Evolutionary conservation across 2,888 invertebrate genomes (phyloP), one percentile per base, ranked within the genome.

Genomic region (Dicranocentrus wangi): DNA sequence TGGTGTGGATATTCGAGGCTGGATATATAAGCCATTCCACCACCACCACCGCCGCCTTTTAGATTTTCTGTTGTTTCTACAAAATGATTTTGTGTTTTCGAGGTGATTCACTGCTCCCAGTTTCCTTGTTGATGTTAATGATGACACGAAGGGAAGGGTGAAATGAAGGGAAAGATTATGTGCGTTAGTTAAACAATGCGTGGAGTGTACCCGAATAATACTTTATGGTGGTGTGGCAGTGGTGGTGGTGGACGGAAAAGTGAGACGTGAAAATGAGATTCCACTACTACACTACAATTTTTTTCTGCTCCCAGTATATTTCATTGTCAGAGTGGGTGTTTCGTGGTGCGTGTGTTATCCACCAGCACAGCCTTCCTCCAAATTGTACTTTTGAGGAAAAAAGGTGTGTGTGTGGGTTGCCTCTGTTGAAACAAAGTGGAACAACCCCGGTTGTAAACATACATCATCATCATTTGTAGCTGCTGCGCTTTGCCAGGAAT

Each of bases 91-190:
- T 51, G 7, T 51, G 51, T n/a, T 10, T 51, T 51, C 39, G 39
- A 39, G 51, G 51, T 51, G 51, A 51, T 17, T 51, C 51, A 51
- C n/a, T 51, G n/a, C 51, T 51, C 10, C 3, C 3, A n/a, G n/a
- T 17, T 5, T 51, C 17, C n/a, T n/a, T 51, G 51, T 51, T 51
- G 51, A 51, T 51, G 51, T 51, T 51, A 51, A 51, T 51, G 51
- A 51, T 51, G 51, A 51, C 51, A 51, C 51, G 17, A 17, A 51
- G 51, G 17, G 51, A 51, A 13, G 51, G 51, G n/a, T 51, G n/a
- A 51, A 51, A 51, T 51, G 51, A 51, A 51, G 51, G 51, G 17
- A 51, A 51, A 51, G 39, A 39, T 39, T 39, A 39, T 39, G 39
- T 39, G 39, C 39, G 39, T 39, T 39, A 39, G 39, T 39, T 39